Evolutionary conservation across 2,888 invertebrate genomes (phyloP), one percentile per base, ranked within the genome.

Genomic region (Clanis bilineata): DNA sequence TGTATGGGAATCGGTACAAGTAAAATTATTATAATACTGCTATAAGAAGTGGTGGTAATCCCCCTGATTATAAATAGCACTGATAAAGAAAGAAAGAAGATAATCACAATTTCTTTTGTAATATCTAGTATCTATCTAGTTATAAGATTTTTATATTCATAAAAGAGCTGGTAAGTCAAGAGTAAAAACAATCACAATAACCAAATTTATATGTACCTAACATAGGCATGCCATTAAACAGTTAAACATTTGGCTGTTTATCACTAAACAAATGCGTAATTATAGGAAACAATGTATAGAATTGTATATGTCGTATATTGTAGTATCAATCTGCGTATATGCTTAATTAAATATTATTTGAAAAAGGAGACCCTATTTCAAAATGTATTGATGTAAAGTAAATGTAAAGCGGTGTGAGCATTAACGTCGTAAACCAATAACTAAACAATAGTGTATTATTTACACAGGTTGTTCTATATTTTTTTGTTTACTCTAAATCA

Each of bases 401-500:
- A 6, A 15, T 56, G n/a, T 28, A 23, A 9, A 55, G 6, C 45
- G 12, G 18, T 15, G 47, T 28, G 28, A 47, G 47, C 55, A 39
- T 39, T 39, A 55, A 39, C 23, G n/a, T 15, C 38, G 39, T 36
- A 39, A 39, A 56, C 21, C 7, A 56, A 23, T 56, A 39, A 18
- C 51, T 23, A 56, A 58, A 82, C 76, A 79, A 81, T 72, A 68
- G 66, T 58, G n/a, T 4, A 64, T 21, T 85, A 73, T 86, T 65
- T 85, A 66, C 61, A 76, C 86, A 86, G 85, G 77, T 85, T 83
- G 77, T 70, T 58, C 59, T 44, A 45, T 63, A 18, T 54, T 59
- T 45, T n/a, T 65, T 70, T 80, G 69, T 78, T 77, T 77, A 73
- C 68, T 65, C 72, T 70, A 66, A 68, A 68, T 69, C 68, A 74